phyloP scores from a whole-genome alignment of 2,113 vertebrate species.

The Rhinoptilus africanus region DNA sequence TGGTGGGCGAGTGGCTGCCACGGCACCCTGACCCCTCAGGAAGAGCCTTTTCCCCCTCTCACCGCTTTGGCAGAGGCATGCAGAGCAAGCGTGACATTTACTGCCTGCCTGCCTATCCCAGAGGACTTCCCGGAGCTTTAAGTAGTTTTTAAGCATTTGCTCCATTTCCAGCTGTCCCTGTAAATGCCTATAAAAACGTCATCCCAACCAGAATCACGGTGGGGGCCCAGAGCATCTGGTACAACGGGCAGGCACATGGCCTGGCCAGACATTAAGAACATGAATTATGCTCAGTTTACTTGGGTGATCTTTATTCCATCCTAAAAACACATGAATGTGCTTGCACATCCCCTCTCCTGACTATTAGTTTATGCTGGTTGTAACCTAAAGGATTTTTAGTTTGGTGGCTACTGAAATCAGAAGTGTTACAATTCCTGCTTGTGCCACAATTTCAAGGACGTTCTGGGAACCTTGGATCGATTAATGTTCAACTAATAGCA shows the following conservation, averaged over 20 bases:
- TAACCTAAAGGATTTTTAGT: neutral
- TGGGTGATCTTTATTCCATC: neutral
- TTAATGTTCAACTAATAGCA: constrained; percentile 19
- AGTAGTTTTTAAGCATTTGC: neutral
- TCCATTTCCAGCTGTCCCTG: neutral
- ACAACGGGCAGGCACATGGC: neutral
- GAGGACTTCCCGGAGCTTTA: neutral
- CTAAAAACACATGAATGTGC: neutral
- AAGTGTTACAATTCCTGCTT: neutral
- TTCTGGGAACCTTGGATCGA: neutral
- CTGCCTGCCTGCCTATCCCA: neutral
- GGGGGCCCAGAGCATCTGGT: neutral
- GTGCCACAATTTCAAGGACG: neutral
- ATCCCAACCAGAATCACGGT: fast-evolving
- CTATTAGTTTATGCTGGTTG: neutral
- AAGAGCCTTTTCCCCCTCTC: neutral
- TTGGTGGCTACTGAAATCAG: neutral
- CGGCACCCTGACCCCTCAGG: fast-evolving
- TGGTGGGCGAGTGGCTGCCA: fast-evolving
- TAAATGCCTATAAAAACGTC: neutral
- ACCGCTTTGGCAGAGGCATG: neutral
- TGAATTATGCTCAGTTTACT: neutral
- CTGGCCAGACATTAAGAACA: neutral
- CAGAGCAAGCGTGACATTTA: neutral
- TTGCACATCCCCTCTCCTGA: neutral